These are phyloP conservation scores for Saccostrea cuccullata DNA, from an alignment of 1,140 invertebrate genomes.

Conservation along the genomic window DNA sequence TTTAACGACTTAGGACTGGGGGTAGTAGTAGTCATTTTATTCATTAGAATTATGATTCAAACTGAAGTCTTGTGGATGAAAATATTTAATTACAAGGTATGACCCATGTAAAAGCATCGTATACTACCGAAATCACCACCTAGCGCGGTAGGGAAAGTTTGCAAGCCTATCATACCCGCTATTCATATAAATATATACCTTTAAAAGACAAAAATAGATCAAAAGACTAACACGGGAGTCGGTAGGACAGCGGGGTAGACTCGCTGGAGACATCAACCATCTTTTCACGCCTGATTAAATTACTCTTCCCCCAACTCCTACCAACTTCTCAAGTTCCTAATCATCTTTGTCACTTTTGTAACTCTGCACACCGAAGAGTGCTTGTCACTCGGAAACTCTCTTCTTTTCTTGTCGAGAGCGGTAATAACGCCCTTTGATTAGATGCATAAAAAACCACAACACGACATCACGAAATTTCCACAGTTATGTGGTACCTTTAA, in stretches of 20 bases:
- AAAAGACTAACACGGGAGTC: slow-evolving; percentile 19
- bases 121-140: slow-evolving; percentile 31
- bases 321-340: slow-evolving; percentile 52
- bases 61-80: slow-evolving; percentile 6
- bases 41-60: slow-evolving; percentile 26
- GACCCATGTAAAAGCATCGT: slow-evolving; percentile 21
- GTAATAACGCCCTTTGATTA: slow-evolving; percentile 20
- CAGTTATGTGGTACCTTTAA: background rate
- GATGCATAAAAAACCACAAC: slow-evolving; percentile 23
- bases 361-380: slow-evolving; percentile 47
- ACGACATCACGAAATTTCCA: slow-evolving; percentile 1
- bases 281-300: slow-evolving; percentile 54
- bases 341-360: slow-evolving; percentile 53
- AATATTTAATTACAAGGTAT: slow-evolving; percentile 26
- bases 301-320: slow-evolving; percentile 48
- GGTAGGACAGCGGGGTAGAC: slow-evolving; percentile 39
- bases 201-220: slow-evolving; percentile 38
- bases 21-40: slow-evolving; percentile 11
- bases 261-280: slow-evolving; percentile 49
- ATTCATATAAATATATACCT: slow-evolving; percentile 1
- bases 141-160: slow-evolving; percentile 15
- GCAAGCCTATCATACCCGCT: background rate
- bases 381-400: slow-evolving; percentile 23
- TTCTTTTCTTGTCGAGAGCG: slow-evolving; percentile 24
- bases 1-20: slow-evolving; percentile 4